Conservation (phyloP, 2,888 invertebrate genomes). For the Sarcophaga carnaria region DNA sequence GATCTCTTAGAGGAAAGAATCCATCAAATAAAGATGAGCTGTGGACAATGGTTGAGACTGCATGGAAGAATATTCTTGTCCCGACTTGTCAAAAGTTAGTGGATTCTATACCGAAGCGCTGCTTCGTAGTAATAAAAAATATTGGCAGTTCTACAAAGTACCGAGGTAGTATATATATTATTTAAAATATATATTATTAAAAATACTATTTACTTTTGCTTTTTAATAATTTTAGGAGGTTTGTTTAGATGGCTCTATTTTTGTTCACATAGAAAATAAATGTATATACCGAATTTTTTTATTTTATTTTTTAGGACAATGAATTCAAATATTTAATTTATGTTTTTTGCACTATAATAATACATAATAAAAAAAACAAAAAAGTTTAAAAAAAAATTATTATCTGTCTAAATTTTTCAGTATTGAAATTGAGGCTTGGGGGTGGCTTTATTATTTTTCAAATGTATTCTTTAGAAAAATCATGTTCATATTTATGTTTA, state of each 20-base stretch:
- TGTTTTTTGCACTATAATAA: neutral
- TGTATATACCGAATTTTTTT: no score
- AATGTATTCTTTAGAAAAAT: no score
- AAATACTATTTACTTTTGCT: no score
- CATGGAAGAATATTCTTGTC: neutral
- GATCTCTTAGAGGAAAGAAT: no score
- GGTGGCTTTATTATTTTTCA: neutral
- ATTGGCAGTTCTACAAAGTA: neutral
- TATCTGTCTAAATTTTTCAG: neutral
- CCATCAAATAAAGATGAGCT: no score
- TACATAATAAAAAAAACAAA: neutral
- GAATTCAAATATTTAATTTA: slow-evolving; percentile 1
- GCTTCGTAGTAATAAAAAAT: no score
- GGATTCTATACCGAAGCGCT: no score
- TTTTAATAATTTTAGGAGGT: neutral
- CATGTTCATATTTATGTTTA: no score
- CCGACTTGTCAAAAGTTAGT: neutral
- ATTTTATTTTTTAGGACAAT: neutral
- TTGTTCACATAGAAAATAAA: neutral
- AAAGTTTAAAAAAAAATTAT: no score
- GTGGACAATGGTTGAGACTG: no score
- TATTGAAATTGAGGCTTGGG: neutral
- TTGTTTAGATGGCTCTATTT: neutral
- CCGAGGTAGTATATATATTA: neutral
- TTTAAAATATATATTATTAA: no score